These are phyloP conservation scores for Pseudorhombus dupliciocellatus DNA, from an alignment of 2,113 vertebrate genomes.

Conservation along the genomic window DNA sequence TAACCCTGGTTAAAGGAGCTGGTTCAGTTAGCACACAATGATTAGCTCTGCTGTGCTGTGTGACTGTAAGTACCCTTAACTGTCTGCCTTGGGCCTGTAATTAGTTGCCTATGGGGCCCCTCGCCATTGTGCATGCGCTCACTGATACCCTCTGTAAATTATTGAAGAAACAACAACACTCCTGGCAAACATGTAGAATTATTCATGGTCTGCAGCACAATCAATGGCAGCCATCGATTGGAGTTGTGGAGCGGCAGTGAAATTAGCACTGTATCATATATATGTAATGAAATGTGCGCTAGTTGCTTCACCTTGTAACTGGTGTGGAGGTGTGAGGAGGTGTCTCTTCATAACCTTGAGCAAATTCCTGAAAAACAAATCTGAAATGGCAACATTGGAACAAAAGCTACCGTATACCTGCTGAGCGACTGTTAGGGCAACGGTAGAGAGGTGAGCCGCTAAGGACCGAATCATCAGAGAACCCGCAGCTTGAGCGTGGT, in stretches of 20 bases:
- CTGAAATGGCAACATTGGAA: conserved; percentile 24
- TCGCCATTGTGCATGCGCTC: conserved; percentile 21
- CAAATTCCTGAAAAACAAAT: conserved; percentile 9
- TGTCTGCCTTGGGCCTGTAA: conserved; percentile 51
- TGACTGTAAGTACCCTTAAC: conserved; percentile 40
- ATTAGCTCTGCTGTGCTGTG: conserved; percentile 37
- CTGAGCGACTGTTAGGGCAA: conserved; percentile 51
- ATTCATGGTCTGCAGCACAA: conserved; percentile 41
- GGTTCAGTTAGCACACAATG: conserved; percentile 32
- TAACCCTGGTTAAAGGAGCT: conserved; percentile 18
- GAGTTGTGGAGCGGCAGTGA: neutral
- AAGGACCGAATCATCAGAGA: conserved; percentile 46
- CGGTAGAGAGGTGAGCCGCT: conserved; percentile 21
- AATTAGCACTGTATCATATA: conserved; percentile 29
- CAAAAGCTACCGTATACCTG: conserved; percentile 22
- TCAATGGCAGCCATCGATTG: conserved; percentile 39
- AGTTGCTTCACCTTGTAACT: conserved; percentile 18
- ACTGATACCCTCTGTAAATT: conserved; percentile 41
- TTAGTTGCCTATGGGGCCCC: conserved; percentile 41
- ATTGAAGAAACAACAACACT: conserved; percentile 32
- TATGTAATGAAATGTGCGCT: conserved; percentile 29
- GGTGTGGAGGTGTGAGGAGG: neutral
- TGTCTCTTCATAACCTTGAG: conserved; percentile 21
- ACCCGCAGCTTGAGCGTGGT: conserved; percentile 28
- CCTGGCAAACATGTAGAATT: conserved; percentile 39